Evolutionary conservation across 53 echinoderm and acorn worm genomes (phyloP).

Genomic region (Echinometra lucunter): DNA sequence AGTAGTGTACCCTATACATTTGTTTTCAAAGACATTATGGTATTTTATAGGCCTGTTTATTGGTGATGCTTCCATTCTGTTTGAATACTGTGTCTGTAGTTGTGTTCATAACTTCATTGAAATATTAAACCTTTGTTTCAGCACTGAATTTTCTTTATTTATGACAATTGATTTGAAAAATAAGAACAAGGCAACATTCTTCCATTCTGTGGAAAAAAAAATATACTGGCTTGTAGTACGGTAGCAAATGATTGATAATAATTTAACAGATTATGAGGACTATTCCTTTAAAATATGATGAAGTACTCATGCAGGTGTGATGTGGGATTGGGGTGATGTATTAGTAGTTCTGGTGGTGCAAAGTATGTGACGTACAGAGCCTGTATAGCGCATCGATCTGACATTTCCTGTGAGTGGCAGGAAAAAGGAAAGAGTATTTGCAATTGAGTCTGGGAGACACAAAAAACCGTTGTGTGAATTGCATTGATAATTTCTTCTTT

Average conservation of each 20-base stretch:
- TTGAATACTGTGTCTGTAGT: no score
- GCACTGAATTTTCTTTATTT: no score
- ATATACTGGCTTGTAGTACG: no score
- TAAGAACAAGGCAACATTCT: background rate
- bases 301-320: slow-evolving; percentile 1
- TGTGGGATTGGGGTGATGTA: background rate
- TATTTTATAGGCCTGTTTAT: no score
- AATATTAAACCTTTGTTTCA: no score
- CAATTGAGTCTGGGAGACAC: background rate
- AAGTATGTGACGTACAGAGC: background rate
- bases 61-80: no score
- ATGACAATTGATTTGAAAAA: background rate
- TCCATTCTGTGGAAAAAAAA: background rate
- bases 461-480: slow-evolving; percentile 15
- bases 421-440: slow-evolving; percentile 32
- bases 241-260: background rate
- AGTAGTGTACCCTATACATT: no score
- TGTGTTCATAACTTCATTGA: no score
- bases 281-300: background rate
- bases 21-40: no score
- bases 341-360: background rate
- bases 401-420: background rate
- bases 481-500: background rate
- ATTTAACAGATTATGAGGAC: background rate
- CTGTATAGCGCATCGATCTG: slow-evolving; percentile 31